A percentile compares a stretch with the other conserved stretches of the same genome.
These are phyloP conservation scores for Trinorchestia longiramus DNA, from an alignment of 1,140 invertebrate species.

Conservation along the genomic window DNA sequence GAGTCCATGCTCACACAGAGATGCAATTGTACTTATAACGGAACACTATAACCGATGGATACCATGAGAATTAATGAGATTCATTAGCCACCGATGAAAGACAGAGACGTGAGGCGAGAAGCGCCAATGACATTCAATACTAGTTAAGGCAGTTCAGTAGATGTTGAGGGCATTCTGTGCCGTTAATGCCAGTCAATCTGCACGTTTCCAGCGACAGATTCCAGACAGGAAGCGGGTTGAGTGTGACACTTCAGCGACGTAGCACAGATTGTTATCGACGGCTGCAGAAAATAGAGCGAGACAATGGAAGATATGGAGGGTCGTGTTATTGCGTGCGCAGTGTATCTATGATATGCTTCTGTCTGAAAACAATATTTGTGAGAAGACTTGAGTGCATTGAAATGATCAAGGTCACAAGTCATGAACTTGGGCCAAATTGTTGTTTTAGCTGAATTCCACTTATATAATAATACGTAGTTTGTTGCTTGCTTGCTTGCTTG, in stretches of 20 bases:
- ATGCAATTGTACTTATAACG: not conserved
- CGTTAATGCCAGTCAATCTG: constrained; percentile 1
- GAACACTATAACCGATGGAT: not conserved
- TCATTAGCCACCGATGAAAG: not conserved
- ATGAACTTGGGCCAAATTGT: too few relatives aligned
- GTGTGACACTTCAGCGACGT: not conserved
- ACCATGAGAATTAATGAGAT: not conserved
- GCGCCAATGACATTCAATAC: not conserved
- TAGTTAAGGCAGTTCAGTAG: not conserved
- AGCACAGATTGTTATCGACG: not conserved
- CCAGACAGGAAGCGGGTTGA: not conserved
- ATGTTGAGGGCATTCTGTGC: not conserved
- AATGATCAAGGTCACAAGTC: not conserved
- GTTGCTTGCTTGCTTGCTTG: too few relatives aligned
- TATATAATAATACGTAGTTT: too few relatives aligned
- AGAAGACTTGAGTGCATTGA: not conserved
- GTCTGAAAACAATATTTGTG: not conserved
- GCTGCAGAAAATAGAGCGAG: not conserved
- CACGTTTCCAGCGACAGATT: not conserved
- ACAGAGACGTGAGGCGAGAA: not conserved
- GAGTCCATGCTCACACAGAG: not conserved
- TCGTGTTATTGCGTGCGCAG: not conserved
- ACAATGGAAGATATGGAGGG: not conserved
- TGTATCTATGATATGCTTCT: not conserved
- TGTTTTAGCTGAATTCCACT: too few relatives aligned